Base-by-base conservation (phyloP, 2,888 invertebrate genomes). In the Melinopterus prodromus region DNA sequence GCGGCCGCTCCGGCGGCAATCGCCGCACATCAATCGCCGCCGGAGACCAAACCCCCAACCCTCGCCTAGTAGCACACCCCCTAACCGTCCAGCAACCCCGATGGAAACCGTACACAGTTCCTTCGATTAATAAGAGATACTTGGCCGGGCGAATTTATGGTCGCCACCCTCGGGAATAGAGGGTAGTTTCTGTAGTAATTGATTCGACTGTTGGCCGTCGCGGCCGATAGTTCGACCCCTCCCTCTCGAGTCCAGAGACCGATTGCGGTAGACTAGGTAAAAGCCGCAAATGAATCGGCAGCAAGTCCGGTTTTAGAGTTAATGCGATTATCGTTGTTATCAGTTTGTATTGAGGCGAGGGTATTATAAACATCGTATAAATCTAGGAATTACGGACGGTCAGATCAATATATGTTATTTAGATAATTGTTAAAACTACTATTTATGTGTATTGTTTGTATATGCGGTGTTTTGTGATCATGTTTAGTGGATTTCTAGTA, bases 141-240 rank as follows among this genome's bases (percentile, higher is more conserved):
- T 74, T 35, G 36, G 35, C 74, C 36, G 74, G 35, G 35, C 35
- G 37, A 37, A 74, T 74, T 74, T 74, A 74, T 74, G 74, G 35
- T 74, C 74, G 74, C 37, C 36, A 74, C n/a, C 35, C 36, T 37
- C 36, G 74, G 12, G 35, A 36, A 37, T 35, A 74, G 36, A 74
- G 74, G 74, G 74, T 74, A 74, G 74, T 74, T 74, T 74, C 74
- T 74, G 36, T 74, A 74, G 74, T 74, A 74, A 74, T 74, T 74
- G 74, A 74, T 74, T 74, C 74, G 74, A 74, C 37, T 74, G 74
- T 74, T 74, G 74, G 37, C 36, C 36, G 74, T 74, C 36, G 36
- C 37, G 37, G 35, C 37, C 37, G 74, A 74, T 74, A 74, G 74
- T 74, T 74, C 74, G 74, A 37, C 74, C 37, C 37, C 37, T 74